A percentile compares a stretch with the other conserved stretches of the same genome.
These are phyloP conservation scores for Oscheius onirici DNA, from an alignment of 2,888 invertebrate species.

Conservation along the genomic window DNA sequence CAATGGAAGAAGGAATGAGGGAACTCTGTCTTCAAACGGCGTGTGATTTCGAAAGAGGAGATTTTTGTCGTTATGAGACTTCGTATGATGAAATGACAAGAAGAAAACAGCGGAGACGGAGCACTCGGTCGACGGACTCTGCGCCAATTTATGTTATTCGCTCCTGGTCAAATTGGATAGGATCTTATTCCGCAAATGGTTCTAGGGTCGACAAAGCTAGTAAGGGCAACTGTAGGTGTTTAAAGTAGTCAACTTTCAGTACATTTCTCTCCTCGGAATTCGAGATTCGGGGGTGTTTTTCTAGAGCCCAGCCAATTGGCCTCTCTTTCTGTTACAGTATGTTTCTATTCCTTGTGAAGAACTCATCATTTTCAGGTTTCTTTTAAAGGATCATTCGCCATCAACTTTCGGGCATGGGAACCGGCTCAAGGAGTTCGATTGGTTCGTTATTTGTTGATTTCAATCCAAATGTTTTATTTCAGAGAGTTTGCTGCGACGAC, in stretches of 20 bases:
- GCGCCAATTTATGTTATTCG: constrained; percentile 48
- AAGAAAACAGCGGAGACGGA: neutral
- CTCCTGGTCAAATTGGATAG: constrained; percentile 67
- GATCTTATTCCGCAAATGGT: constrained; percentile 44
- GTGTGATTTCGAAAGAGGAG: constrained; percentile 28
- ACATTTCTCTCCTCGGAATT: constrained; percentile 53
- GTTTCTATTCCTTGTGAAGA: neutral
- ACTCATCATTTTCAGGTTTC: constrained; percentile 32
- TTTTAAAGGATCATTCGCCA: constrained; percentile 27
- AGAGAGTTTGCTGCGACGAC: constrained; percentile 63
- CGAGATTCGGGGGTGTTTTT: constrained; percentile 64
- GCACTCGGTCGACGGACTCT: neutral
- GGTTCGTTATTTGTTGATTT: no score
- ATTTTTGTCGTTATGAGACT: constrained; percentile 44
- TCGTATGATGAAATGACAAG: constrained; percentile 47
- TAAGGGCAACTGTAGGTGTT: constrained; percentile 33
- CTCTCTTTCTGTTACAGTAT: constrained; percentile 50
- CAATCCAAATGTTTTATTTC: no score
- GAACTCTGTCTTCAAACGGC: constrained; percentile 1
- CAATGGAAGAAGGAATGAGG: constrained; percentile 3
- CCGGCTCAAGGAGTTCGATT: constrained; percentile 61
- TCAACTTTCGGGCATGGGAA: constrained; percentile 61
- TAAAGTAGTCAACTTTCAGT: constrained; percentile 52
- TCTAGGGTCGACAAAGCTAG: constrained; percentile 61
- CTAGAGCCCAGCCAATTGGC: constrained; percentile 61